Evolutionary conservation across 2,113 vertebrate genomes (phyloP).

Genomic region (Carassius gibelio): DNA sequence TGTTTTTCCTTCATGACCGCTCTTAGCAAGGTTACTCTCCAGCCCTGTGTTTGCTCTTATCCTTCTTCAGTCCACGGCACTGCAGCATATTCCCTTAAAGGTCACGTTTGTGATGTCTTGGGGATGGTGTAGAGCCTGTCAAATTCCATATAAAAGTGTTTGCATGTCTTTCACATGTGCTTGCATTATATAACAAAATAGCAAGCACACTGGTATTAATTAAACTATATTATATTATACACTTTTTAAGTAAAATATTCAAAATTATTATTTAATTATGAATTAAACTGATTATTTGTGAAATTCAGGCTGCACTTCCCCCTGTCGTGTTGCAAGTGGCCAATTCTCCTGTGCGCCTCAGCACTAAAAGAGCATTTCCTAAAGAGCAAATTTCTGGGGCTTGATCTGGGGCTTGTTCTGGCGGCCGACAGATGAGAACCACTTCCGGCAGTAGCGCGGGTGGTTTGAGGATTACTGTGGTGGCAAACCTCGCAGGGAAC

Average conservation of each 20-base stretch:
- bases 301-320: too few species aligned
- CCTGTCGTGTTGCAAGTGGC: too few species aligned
- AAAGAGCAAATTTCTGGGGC: too few species aligned
- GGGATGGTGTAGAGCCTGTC: background rate
- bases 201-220: background rate
- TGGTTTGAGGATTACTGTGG: too few species aligned
- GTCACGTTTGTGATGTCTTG: slow-evolving; percentile 4
- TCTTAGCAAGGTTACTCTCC: slow-evolving; percentile 26
- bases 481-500: too few species aligned
- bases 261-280: background rate
- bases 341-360: too few species aligned
- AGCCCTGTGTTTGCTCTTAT: slow-evolving; percentile 8
- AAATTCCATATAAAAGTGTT: background rate
- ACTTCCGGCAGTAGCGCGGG: too few species aligned
- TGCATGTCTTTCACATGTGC: background rate
- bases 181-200: background rate
- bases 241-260: background rate
- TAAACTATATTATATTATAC: background rate
- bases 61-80: background rate
- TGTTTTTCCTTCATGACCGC: background rate
- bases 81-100: background rate
- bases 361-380: too few species aligned
- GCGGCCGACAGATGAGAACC: too few species aligned
- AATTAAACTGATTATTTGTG: too few species aligned
- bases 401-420: too few species aligned